A percentile compares a stretch with the other conserved stretches of the same genome.
These are phyloP conservation scores for Ailurus styani DNA, from an alignment of 2,113 vertebrate genomes.

Conservation along the genomic window DNA sequence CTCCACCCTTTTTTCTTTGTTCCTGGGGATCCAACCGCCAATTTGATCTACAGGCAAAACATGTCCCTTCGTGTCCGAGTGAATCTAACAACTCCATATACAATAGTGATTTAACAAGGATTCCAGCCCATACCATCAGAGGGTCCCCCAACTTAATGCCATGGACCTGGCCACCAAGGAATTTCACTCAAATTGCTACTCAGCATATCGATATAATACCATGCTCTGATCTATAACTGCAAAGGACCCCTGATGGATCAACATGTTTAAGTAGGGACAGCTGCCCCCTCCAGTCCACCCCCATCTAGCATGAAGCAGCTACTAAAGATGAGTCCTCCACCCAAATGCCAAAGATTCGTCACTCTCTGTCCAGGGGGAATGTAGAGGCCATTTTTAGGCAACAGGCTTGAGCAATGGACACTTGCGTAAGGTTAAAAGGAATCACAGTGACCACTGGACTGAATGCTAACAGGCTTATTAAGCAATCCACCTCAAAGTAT, in stretches of 20 bases:
- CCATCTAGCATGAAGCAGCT: neutral
- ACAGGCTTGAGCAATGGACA: neutral
- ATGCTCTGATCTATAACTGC: neutral
- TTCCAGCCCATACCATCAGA: neutral
- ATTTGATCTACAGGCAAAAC: neutral
- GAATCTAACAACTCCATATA: neutral
- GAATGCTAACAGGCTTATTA: neutral
- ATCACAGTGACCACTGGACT: neutral
- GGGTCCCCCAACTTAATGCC: neutral
- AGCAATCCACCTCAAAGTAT: neutral
- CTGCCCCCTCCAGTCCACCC: neutral
- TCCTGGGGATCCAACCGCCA: neutral
- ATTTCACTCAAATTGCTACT: neutral
- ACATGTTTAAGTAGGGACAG: neutral
- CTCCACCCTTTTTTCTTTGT: neutral
- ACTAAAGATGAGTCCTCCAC: neutral
- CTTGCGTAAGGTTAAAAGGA: neutral
- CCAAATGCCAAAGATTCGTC: neutral
- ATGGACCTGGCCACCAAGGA: neutral
- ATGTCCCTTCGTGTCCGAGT: neutral
- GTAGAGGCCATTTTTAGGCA: neutral
- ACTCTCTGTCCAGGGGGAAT: neutral
- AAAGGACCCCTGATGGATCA: neutral
- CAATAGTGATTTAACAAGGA: neutral
- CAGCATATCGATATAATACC: neutral